Evolutionary conservation across 2,113 vertebrate genomes (phyloP).

Genomic region (Corythaixoides concolor): DNA sequence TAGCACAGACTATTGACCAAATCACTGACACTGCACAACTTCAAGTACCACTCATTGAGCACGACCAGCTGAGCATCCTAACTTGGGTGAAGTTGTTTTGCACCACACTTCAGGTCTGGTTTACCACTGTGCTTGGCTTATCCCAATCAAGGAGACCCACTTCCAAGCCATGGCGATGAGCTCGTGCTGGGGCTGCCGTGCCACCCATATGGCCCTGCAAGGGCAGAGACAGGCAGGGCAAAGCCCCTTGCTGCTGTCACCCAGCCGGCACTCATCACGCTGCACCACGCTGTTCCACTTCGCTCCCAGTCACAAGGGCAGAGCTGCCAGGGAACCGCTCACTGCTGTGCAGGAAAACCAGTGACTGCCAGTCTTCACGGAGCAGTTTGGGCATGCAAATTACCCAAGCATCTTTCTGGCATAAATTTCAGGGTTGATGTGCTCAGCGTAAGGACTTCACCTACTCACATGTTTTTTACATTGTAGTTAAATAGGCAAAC

Average conservation of each 20-base stretch:
- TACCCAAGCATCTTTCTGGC: background rate
- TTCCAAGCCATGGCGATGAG: accelerated
- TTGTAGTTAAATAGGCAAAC: background rate
- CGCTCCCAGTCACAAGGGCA: background rate
- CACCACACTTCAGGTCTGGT: background rate
- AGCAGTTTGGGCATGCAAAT: background rate
- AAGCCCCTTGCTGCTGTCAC: background rate
- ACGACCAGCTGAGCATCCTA: background rate
- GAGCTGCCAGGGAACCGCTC: accelerated
- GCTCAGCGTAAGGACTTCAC: background rate
- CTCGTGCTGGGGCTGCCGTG: accelerated
- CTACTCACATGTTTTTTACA: background rate
- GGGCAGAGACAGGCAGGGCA: background rate
- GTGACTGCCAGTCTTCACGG: accelerated
- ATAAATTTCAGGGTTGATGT: background rate
- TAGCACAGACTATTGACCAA: background rate
- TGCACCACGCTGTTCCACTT: accelerated
- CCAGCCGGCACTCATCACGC: background rate
- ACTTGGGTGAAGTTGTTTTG: background rate
- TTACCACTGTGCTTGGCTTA: background rate
- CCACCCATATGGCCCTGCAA: background rate
- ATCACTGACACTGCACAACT: background rate
- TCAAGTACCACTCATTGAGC: background rate
- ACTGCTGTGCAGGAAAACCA: background rate
- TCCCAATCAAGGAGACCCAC: accelerated